Percentiles rank a stretch among this genome's conserved stretches.
phyloP scores from a whole-genome alignment of 2,888 invertebrate species.

The Ophraella communa region DNA sequence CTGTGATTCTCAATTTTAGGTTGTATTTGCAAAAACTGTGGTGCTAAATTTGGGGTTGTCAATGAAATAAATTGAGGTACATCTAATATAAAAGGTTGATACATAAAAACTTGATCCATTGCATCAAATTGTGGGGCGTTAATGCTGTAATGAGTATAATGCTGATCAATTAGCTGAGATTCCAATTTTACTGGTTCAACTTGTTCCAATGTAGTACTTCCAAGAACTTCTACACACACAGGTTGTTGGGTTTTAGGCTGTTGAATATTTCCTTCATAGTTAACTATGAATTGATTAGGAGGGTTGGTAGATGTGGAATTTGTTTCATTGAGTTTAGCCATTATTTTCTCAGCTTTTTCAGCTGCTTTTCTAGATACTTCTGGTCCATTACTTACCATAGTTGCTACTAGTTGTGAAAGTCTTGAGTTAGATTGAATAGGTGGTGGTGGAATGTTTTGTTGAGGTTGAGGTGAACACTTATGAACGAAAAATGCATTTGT shows the following conservation, averaged over 20 bases:
- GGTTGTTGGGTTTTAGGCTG: slow-evolving; percentile 17
- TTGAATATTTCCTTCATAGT: slow-evolving; percentile 20
- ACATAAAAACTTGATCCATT: slow-evolving; percentile 53
- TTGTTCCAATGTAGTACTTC: slow-evolving; percentile 48
- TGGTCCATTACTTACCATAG: slow-evolving; percentile 54
- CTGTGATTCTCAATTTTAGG: slow-evolving; percentile 30
- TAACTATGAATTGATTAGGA: slow-evolving; percentile 18
- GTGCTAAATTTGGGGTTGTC: slow-evolving; percentile 46
- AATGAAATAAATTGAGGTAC: slow-evolving; percentile 53
- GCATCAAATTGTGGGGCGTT: slow-evolving; percentile 49
- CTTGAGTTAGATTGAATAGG: slow-evolving; percentile 49
- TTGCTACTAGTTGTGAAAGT: slow-evolving; percentile 53
- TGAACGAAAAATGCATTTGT: slow-evolving; percentile 56
- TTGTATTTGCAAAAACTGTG: slow-evolving; percentile 53
- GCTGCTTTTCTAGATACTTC: slow-evolving; percentile 46
- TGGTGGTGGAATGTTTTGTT: slow-evolving; percentile 51
- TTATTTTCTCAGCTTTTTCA: slow-evolving; percentile 38
- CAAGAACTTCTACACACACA: slow-evolving; percentile 19
- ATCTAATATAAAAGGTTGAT: slow-evolving; percentile 55
- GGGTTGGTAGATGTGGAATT: not conserved
- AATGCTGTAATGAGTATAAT: slow-evolving; percentile 51
- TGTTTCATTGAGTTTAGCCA: slow-evolving; percentile 29
- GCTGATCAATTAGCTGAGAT: slow-evolving; percentile 38
- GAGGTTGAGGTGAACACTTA: slow-evolving; percentile 54
- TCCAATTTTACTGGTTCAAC: slow-evolving; percentile 50